Percentiles rank a stretch among this genome's conserved stretches.
phyloP scores from a whole-genome alignment of 2,888 invertebrate genomes.

The Andrena praecox region DNA sequence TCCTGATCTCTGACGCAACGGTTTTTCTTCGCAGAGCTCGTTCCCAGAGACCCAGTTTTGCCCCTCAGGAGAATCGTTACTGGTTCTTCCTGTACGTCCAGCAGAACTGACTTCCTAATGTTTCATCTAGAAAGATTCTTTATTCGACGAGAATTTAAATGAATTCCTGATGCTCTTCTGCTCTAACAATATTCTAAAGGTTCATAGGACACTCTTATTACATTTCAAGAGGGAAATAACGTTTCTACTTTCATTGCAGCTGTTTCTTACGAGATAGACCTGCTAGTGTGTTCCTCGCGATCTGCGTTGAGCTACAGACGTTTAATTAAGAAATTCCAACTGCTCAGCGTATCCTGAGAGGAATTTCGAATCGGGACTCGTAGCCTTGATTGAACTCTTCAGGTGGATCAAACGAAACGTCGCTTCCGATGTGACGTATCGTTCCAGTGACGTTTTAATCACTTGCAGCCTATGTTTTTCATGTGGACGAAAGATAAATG shows the following conservation, averaged over 20 bases:
- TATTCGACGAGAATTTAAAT: background rate
- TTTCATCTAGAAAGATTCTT: background rate
- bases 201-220: background rate
- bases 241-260: slow-evolving; percentile 17
- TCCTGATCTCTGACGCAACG: slow-evolving; percentile 43
- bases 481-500: background rate
- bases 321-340: slow-evolving; percentile 68
- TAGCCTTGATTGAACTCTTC: slow-evolving; percentile 12
- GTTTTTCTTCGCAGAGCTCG: slow-evolving; percentile 15
- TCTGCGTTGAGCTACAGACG: slow-evolving; percentile 18
- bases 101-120: background rate
- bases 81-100: too few relatives aligned
- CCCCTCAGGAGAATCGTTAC: slow-evolving; percentile 19
- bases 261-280: background rate
- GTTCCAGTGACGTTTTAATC: background rate
- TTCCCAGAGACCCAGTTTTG: slow-evolving; percentile 9
- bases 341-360: background rate
- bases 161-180: too few relatives aligned
- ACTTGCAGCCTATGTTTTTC: background rate
- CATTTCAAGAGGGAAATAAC: background rate
- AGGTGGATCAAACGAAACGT: background rate
- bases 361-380: slow-evolving; percentile 45
- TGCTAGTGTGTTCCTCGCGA: slow-evolving; percentile 14
- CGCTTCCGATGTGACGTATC: background rate
- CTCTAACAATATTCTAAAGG: background rate